Conservation (phyloP, 1,140 invertebrate genomes). For the Cyclargus thomasi region DNA sequence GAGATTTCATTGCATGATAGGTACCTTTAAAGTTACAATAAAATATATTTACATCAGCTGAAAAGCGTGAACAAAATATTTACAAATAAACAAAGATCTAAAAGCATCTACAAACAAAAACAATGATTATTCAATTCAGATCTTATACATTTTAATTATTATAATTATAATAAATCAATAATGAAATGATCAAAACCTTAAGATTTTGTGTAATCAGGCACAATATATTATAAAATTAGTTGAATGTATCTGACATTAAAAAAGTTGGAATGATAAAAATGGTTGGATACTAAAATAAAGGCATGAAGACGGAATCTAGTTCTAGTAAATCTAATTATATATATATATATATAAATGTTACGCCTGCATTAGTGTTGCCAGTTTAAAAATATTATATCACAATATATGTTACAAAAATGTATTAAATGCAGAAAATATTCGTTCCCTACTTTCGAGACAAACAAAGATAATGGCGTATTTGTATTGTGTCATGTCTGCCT, state of each 20-base stretch:
- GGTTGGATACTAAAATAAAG: not conserved
- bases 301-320: constrained; percentile 4
- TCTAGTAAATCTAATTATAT: not conserved
- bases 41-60: constrained; percentile 17
- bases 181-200: constrained; percentile 1
- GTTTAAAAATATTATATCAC: constrained; percentile 24
- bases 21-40: constrained; percentile 13
- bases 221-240: not conserved
- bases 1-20: constrained; percentile 1
- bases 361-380: constrained; percentile 22
- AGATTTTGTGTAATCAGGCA: constrained; percentile 7
- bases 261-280: constrained; percentile 26
- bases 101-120: constrained; percentile 20
- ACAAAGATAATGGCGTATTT: not conserved
- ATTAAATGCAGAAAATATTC: constrained; percentile 27
- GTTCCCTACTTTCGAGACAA: not conserved
- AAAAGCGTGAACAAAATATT: constrained; percentile 16
- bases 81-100: constrained; percentile 19
- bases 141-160: not conserved
- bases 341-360: not conserved
- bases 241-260: not conserved
- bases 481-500: no score
- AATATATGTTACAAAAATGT: constrained; percentile 24
- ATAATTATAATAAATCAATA: constrained; percentile 5
- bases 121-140: constrained; percentile 23